Conservation (phyloP, 1,140 invertebrate genomes). For the Planococcus citri region DNA sequence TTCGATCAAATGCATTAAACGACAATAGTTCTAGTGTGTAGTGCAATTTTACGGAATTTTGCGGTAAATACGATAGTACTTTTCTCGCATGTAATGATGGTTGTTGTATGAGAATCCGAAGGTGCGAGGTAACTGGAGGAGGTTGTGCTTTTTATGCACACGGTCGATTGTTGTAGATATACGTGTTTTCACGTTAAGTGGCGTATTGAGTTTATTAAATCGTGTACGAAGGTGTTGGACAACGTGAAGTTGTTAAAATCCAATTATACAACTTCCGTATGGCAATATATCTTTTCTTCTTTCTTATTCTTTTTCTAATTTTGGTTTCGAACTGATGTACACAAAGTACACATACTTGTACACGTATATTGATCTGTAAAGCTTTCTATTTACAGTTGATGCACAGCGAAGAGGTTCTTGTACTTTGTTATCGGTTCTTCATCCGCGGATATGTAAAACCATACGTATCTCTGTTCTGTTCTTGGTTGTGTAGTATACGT, state of each 20-base stretch:
- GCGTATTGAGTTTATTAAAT: neutral
- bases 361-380: neutral
- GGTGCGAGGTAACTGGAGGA: too few relatives aligned
- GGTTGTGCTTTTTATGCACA: too few relatives aligned
- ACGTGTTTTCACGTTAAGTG: neutral
- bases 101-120: too few relatives aligned
- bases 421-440: constrained; percentile 15
- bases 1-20: too few relatives aligned
- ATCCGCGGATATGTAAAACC: constrained; percentile 18
- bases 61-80: too few relatives aligned
- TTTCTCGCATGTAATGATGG: too few relatives aligned
- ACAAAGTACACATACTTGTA: neutral
- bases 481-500: neutral
- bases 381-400: constrained; percentile 16
- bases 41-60: too few relatives aligned
- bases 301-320: neutral
- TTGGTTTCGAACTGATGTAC: neutral
- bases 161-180: too few relatives aligned
- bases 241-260: neutral
- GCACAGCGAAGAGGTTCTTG: constrained; percentile 13
- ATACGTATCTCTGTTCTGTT: constrained; percentile 16
- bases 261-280: constrained; percentile 1
- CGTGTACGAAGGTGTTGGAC: neutral
- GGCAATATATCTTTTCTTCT: neutral
- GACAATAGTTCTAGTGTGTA: too few relatives aligned